Percentiles rank a stretch among this genome's conserved stretches.
phyloP scores from a whole-genome alignment of 2,888 invertebrate genomes.

The Zaprionus lineosus region DNA sequence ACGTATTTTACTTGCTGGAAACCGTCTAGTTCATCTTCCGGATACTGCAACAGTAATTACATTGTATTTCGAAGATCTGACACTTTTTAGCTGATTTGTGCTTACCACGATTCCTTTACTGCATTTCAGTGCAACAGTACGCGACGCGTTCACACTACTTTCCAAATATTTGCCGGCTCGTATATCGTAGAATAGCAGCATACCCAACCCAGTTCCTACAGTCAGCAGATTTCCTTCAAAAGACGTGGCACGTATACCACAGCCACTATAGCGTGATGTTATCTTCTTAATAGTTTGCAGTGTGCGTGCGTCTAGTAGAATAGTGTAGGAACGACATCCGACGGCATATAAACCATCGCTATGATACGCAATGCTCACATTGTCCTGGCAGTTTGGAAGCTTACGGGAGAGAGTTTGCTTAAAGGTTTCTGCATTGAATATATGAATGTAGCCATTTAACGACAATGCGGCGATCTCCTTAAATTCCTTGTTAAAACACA shows the following conservation, averaged over 20 bases:
- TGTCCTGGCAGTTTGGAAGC: slow-evolving; percentile 94
- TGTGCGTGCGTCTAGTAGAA: slow-evolving; percentile 94
- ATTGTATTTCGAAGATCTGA: not conserved
- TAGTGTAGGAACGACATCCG: slow-evolving; percentile 95
- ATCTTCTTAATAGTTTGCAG: slow-evolving; percentile 91
- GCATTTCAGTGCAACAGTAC: slow-evolving; percentile 93
- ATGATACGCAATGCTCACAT: slow-evolving; percentile 95
- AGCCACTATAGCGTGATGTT: slow-evolving; percentile 93
- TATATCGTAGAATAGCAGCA: slow-evolving; percentile 96
- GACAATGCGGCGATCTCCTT: slow-evolving; percentile 95
- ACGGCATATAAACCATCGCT: slow-evolving; percentile 95
- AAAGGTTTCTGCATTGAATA: slow-evolving; percentile 95
- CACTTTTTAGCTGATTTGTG: slow-evolving; percentile 6
- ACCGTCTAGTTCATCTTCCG: slow-evolving; percentile 92
- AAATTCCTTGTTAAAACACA: slow-evolving; percentile 93
- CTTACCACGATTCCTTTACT: slow-evolving; percentile 94
- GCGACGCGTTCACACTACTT: slow-evolving; percentile 93
- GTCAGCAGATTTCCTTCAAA: slow-evolving; percentile 95
- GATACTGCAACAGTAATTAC: slow-evolving; percentile 85
- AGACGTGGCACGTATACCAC: slow-evolving; percentile 95
- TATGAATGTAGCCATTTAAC: slow-evolving; percentile 96
- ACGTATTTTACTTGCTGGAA: slow-evolving; percentile 93
- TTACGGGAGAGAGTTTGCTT: slow-evolving; percentile 93
- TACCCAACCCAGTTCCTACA: slow-evolving; percentile 95
- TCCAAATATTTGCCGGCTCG: slow-evolving; percentile 95